A percentile compares a stretch with the other conserved stretches of the same genome.
phyloP scores from a whole-genome alignment of 2,113 vertebrate species.

The Petroica traversi region DNA sequence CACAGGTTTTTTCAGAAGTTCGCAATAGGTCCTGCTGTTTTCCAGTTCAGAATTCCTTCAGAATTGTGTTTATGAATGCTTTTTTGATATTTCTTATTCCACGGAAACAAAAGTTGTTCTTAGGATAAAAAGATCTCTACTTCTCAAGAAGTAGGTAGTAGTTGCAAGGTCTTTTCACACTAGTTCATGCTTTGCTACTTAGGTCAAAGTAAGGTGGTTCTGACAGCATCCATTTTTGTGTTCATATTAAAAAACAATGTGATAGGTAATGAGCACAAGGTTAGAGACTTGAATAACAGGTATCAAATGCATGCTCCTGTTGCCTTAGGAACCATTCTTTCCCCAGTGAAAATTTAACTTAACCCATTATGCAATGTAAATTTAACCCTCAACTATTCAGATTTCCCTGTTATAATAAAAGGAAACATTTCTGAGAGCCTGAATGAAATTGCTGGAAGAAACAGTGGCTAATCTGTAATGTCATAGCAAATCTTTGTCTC shows the following conservation, averaged over 20 bases:
- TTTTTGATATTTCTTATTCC: neutral
- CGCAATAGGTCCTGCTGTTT: neutral
- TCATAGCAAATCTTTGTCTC: neutral
- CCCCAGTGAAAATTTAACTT: neutral
- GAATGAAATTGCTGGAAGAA: neutral
- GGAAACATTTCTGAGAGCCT: neutral
- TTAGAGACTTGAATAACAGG: conserved; percentile 24
- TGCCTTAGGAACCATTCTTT: conserved; percentile 47
- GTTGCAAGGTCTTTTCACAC: neutral
- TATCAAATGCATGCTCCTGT: neutral
- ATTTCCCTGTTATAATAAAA: neutral
- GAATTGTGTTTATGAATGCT: neutral
- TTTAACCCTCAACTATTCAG: neutral
- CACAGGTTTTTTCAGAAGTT: neutral
- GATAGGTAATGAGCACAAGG: neutral
- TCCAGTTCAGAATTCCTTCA: neutral
- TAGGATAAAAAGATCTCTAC: neutral
- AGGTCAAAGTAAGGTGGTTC: neutral
- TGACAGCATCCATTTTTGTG: neutral
- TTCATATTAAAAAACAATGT: conserved; percentile 27
- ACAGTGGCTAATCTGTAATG: neutral
- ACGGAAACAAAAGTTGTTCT: neutral
- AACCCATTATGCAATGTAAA: neutral
- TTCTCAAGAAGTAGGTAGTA: neutral
- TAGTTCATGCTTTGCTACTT: neutral